Evolutionary conservation across 92 coral and sea anemone genomes (phyloP).

Genomic region (Parazoanthus swiftii): DNA sequence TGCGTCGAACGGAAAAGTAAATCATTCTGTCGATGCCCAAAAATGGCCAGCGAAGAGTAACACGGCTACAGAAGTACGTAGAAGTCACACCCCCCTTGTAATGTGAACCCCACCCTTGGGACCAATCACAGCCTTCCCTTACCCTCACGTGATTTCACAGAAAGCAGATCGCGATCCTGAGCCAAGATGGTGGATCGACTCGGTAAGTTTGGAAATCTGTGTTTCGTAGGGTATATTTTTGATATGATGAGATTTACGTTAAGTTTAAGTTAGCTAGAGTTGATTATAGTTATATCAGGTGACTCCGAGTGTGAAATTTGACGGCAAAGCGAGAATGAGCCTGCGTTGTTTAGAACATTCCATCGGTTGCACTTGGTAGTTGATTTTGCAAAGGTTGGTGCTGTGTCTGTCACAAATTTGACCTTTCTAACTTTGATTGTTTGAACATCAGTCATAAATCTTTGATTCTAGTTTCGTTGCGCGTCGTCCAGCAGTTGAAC

Average conservation of each 20-base stretch:
- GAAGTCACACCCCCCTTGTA: conserved; percentile 35
- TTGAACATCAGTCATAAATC: not conserved
- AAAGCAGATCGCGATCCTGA: conserved; percentile 2
- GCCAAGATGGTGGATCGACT: conserved; percentile 89
- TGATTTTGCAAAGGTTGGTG: not conserved
- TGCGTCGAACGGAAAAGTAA: conserved; percentile 11
- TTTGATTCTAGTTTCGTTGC: not conserved
- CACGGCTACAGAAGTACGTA: not conserved
- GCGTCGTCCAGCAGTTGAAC: not conserved
- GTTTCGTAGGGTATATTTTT: not conserved
- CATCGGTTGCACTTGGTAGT: not conserved
- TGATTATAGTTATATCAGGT: not conserved
- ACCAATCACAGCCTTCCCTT: conserved; percentile 46
- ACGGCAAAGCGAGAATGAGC: not conserved
- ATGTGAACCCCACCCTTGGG: conserved; percentile 37
- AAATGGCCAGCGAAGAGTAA: conserved; percentile 30
- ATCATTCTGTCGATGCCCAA: conserved; percentile 4
- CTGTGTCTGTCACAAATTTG: not conserved
- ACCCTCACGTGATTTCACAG: conserved; percentile 46
- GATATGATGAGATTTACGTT: not conserved
- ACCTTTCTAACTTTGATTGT: not conserved
- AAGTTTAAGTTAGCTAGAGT: not conserved
- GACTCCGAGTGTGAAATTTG: not conserved
- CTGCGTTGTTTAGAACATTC: not conserved
- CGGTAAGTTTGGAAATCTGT: conserved; percentile 62